phyloP scores from a whole-genome alignment of 1,140 invertebrate genomes.

The Thalassaphorura encarpata region DNA sequence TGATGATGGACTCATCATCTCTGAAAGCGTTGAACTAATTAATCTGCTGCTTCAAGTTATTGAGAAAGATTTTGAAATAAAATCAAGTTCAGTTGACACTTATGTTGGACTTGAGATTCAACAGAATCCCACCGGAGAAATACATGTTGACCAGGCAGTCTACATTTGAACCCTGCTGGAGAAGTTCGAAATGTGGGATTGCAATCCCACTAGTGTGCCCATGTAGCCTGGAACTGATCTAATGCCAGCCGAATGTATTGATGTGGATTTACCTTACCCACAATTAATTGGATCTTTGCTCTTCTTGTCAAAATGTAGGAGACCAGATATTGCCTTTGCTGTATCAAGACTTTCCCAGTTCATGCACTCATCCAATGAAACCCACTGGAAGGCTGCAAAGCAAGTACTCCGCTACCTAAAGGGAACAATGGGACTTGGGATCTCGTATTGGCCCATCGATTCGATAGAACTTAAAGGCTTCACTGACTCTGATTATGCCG shows the following conservation, averaged over 20 bases:
- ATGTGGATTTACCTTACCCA: constrained; percentile 4
- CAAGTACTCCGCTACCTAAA: constrained; percentile 32
- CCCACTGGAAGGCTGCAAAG: constrained; percentile 31
- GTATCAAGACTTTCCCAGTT: constrained; percentile 27
- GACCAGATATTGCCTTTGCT: constrained; percentile 17
- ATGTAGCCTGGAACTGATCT: constrained; percentile 10
- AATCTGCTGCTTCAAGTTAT: constrained; percentile 33
- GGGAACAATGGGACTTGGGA: constrained; percentile 24
- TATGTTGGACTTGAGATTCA: constrained; percentile 37
- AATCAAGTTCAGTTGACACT: constrained; percentile 33
- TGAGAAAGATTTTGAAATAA: constrained; percentile 37
- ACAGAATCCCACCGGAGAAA: constrained; percentile 32
- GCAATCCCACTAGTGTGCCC: constrained; percentile 10
- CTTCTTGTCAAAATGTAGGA: neutral
- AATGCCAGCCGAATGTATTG: neutral
- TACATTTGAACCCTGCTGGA: constrained; percentile 11
- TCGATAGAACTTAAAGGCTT: neutral
- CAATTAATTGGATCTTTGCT: constrained; percentile 14
- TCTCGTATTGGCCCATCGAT: neutral
- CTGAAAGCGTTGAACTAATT: constrained; percentile 28
- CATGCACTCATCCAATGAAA: constrained; percentile 7
- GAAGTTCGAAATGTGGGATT: constrained; percentile 15
- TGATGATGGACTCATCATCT: constrained; percentile 36
- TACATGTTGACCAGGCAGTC: constrained; percentile 16
- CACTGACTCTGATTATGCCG: constrained; percentile 24